Evolutionary conservation across 2,888 invertebrate genomes (phyloP), one percentile per base, ranked within the genome.

Genomic region (Syrista parreyssii): DNA sequence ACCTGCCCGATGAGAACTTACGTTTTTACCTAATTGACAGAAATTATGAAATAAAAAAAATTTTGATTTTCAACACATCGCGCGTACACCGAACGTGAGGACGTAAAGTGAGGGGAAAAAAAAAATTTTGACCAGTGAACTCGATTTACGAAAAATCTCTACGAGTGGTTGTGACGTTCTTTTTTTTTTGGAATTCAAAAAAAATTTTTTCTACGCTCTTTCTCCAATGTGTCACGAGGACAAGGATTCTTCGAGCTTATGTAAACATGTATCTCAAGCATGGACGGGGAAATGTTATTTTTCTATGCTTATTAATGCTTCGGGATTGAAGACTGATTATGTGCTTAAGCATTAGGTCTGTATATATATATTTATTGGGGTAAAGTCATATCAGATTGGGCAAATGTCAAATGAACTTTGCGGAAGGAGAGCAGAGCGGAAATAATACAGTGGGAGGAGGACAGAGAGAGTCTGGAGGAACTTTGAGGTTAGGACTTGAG

Each of bases 1-100:
- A 87, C 88, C 87, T 88, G 88, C 84, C 81, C 75, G 76, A 74
- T 80, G 82, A 83, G 86, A 82, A 55, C 40, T 55, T 55, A 23
- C 40, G 40, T 6, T 23, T 9, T 55, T 15, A 4, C 23, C 9
- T 55, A 55, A 55, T 23, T 55, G 6, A 0, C 15, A 4, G 23
- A 55, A 68, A 23, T 68, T 4, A n/a, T 23, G 0, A 23, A 75
- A 34, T 15, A 1, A 30, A n/a, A 11, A 32, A 9, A 68, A 4
- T 68, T 31, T n/a, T 68, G 15, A 68, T 4, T 68, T 68, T 33
- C 3, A 40, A 40, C 0, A 35, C 15, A 1, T 4, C 0, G 12
- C 15, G 4, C 36, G 36, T 4, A 4, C 12, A 12, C 4, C 4
- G 68, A 76, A 74, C 78, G 74, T 74, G 78, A 36, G 4, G 15